phyloP scores from a whole-genome alignment of 2,888 invertebrate species.

The Melinaea menophilus region DNA sequence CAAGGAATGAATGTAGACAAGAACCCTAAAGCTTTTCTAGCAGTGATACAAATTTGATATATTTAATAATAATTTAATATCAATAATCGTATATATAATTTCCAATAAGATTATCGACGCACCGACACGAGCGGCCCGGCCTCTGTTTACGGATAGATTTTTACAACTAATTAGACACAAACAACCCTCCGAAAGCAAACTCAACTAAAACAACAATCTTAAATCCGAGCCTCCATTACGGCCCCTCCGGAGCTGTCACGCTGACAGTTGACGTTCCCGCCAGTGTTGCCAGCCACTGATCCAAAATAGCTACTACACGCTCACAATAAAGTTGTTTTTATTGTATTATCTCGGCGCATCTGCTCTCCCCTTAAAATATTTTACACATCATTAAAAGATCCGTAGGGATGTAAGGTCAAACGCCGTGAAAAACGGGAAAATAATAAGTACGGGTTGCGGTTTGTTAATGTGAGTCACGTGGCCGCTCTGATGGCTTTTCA shows the following conservation, averaged over 20 bases:
- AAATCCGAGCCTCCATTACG: slow-evolving; percentile 60
- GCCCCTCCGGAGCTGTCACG: slow-evolving; percentile 60
- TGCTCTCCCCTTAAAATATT: slow-evolving; percentile 48
- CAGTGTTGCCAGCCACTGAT: slow-evolving; percentile 33
- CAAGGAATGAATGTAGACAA: too few relatives aligned
- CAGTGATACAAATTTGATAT: too few relatives aligned
- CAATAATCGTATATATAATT: slow-evolving; percentile 3
- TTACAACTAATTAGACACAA: slow-evolving; percentile 24
- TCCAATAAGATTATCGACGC: slow-evolving; percentile 6
- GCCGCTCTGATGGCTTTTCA: too few relatives aligned
- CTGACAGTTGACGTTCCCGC: slow-evolving; percentile 62
- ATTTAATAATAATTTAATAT: too few relatives aligned
- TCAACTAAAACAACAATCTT: slow-evolving; percentile 56
- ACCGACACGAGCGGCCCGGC: too few relatives aligned
- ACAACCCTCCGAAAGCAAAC: slow-evolving; percentile 24
- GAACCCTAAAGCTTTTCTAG: too few relatives aligned
- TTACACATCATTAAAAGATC: slow-evolving; percentile 64
- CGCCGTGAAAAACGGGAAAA: slow-evolving; percentile 65
- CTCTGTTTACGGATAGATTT: slow-evolving; percentile 12
- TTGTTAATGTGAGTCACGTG: slow-evolving; percentile 24
- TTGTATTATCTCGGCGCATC: slow-evolving; percentile 33
- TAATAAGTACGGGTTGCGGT: slow-evolving; percentile 44
- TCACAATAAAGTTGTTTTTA: slow-evolving; percentile 28
- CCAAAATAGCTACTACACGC: slow-evolving; percentile 30
- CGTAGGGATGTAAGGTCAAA: slow-evolving; percentile 52